Base-by-base conservation (phyloP, 2,113 vertebrate species). In the Catharus bicknelli region DNA sequence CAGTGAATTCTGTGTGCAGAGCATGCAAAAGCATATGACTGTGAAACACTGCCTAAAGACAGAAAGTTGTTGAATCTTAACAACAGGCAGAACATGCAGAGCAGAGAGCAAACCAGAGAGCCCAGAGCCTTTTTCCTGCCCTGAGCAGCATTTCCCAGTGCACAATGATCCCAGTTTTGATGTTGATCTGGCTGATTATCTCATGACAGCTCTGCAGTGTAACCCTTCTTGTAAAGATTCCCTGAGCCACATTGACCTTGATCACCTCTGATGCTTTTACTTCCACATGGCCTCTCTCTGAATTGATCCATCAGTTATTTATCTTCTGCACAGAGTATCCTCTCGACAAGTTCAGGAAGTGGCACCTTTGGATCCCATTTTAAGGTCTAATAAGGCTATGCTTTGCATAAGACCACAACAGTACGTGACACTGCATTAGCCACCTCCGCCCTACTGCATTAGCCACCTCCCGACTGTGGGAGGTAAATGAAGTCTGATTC, bases 291-390 rank as follows among this genome's bases (percentile, higher is more conserved):
- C n/a, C 72, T 77, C 80, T 78, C 55, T 84, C 58, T 61, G 26
- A 92, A 88, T 9, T 32, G 57, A 89, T 72, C 54, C 10, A 75
- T 84, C 74, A 42, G 58, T 75, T 89, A 59, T 72, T 73, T 74
- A 85, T 48, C 68, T 69, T 70, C 59, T 55, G 34, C 48, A 58
- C 34, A 48, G 30, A 36, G 32, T 18, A 16, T 19, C 14, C 54
- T 58, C 59, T 82, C 74, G 47, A 73, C 59, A 70, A 62, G 68
- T 34, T 86, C 61, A 51, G 57, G 21, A 88, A 90, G 42, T 7
- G 13, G 36, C 51, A 80, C 4, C 1, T 58, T 74, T 5, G 2
- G 48, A 48, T 50, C 16, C 21, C 13, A 22, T 59, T 90, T 78
- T 58, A 55, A 88, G 45, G 43, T 42, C 73, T 50, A 80, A 51